Evolutionary conservation across 30 jellyfish, hydroid and myxozoan genomes (phyloP).

Genomic region (Euphysa ruthae): DNA sequence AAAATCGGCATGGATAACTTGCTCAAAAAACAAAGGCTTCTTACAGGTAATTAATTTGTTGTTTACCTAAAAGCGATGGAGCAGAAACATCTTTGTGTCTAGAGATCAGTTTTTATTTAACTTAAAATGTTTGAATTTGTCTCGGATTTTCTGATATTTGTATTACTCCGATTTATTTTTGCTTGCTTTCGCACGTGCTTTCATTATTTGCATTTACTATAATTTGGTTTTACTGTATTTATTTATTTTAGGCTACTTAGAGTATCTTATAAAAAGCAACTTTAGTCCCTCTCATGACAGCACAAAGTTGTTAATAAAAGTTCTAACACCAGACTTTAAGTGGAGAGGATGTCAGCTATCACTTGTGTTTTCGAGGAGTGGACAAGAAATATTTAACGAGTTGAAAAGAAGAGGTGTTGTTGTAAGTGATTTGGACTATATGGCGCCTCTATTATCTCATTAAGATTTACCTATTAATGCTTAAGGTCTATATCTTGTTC

Average conservation of each 20-base stretch:
- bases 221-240: not conserved
- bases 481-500: too few species aligned
- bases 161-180: too few species aligned
- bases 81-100: too few species aligned
- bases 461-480: too few species aligned
- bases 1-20: conserved; percentile 63
- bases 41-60: conserved; percentile 42
- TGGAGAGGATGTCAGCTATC: conserved; percentile 85
- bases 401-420: conserved; percentile 68
- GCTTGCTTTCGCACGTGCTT: too few species aligned
- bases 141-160: too few species aligned
- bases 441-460: too few species aligned
- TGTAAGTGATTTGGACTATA: conserved; percentile 43
- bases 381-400: conserved; percentile 19
- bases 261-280: conserved; percentile 15
- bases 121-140: too few species aligned
- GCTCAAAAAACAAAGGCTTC: conserved; percentile 46
- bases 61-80: too few species aligned
- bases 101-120: too few species aligned
- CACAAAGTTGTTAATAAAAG: not conserved
- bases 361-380: conserved; percentile 41
- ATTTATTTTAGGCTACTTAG: conserved; percentile 52
- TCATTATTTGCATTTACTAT: too few species aligned
- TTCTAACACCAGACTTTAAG: conserved; percentile 47
- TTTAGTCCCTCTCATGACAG: not conserved